Percentiles rank a stretch among this genome's conserved stretches.
Evolutionary conservation across 1,140 invertebrate genomes (phyloP).

Genomic region (Catajapyx aquilonaris): DNA sequence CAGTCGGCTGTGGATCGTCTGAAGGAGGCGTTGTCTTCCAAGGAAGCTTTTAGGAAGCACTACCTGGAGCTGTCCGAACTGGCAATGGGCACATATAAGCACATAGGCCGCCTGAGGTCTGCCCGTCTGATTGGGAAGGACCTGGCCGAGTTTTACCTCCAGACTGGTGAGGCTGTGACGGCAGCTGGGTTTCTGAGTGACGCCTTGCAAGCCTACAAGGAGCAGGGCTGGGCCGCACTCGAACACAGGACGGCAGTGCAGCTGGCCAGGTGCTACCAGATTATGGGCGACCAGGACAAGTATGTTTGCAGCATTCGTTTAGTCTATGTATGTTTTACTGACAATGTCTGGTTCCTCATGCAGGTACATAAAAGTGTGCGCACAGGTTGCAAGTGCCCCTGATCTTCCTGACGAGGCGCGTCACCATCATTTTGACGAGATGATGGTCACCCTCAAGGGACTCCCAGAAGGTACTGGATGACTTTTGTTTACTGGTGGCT

Average conservation of each 20-base stretch:
- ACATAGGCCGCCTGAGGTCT: slow-evolving; percentile 65
- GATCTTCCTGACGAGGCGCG: slow-evolving; percentile 30
- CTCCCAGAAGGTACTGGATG: slow-evolving; percentile 22
- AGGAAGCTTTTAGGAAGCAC: slow-evolving; percentile 68
- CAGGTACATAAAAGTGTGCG: slow-evolving; percentile 38
- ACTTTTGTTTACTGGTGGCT: too few species aligned
- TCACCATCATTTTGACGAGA: slow-evolving; percentile 21
- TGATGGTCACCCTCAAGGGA: slow-evolving; percentile 15
- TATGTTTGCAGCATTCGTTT: slow-evolving; percentile 12
- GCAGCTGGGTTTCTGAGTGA: slow-evolving; percentile 73
- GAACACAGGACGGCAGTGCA: slow-evolving; percentile 60
- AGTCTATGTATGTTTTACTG: slow-evolving; percentile 4
- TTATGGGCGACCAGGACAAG: slow-evolving; percentile 46
- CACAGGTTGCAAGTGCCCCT: slow-evolving; percentile 47
- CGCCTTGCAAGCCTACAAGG: slow-evolving; percentile 59
- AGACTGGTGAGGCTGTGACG: slow-evolving; percentile 64
- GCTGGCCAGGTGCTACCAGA: slow-evolving; percentile 63
- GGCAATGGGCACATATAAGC: slow-evolving; percentile 91
- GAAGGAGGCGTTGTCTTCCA: slow-evolving; percentile 75
- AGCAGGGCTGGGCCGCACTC: slow-evolving; percentile 66
- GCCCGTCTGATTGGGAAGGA: slow-evolving; percentile 73
- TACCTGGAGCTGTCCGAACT: slow-evolving; percentile 85
- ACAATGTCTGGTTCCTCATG: slow-evolving; percentile 1
- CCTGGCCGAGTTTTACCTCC: slow-evolving; percentile 73
- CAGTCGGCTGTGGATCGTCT: slow-evolving; percentile 60